Base-by-base conservation (phyloP, 2,888 invertebrate genomes). In the Peribatodes rhomboidaria region DNA sequence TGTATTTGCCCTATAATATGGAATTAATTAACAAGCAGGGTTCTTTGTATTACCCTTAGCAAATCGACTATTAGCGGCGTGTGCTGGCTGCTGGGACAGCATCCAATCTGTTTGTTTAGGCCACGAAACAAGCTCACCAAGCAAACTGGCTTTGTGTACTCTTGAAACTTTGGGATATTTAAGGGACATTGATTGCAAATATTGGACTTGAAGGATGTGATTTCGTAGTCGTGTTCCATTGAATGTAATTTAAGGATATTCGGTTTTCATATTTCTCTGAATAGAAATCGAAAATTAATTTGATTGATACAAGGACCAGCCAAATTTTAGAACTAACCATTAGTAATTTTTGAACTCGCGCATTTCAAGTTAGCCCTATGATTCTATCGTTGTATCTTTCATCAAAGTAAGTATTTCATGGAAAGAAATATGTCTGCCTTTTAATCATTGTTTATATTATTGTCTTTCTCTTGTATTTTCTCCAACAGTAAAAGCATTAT, bases 21-120 rank as follows among this genome's bases (percentile, higher is more conserved):
- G 22, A 44, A 37, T 37, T 44, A 58, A 62, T 65, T 59, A 59
- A 37, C 31, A 33, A 33, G 57, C 18, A 52, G 35, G 61, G 16
- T 47, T 41, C 27, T 41, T 55, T 18, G 49, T 14, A 41, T 56
- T 53, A 63, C 72, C 77, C 77, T 70, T 68, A 70, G 67, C 64
- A 76, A 78, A 80, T 72, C 74, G 49, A 60, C 60, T 70, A 54
- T 69, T 58, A 69, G 57, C 47, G 62, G 59, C 70, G 61, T 65
- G 65, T 69, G 75, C 74, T 70, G 37, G 10, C 69, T 42, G 39
- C 55, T 55, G 42, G 33, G 31, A 33, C 57, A 72, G 71, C 71
- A 71, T 56, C 37, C 20, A 56, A 67, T 69, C 49, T 64, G 74
- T 80, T 71, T 64, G 74, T 70, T 79, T 77, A 77, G 76, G 77